phyloP scores from a whole-genome alignment of 2,113 vertebrate genomes.

The Procavia capensis region DNA sequence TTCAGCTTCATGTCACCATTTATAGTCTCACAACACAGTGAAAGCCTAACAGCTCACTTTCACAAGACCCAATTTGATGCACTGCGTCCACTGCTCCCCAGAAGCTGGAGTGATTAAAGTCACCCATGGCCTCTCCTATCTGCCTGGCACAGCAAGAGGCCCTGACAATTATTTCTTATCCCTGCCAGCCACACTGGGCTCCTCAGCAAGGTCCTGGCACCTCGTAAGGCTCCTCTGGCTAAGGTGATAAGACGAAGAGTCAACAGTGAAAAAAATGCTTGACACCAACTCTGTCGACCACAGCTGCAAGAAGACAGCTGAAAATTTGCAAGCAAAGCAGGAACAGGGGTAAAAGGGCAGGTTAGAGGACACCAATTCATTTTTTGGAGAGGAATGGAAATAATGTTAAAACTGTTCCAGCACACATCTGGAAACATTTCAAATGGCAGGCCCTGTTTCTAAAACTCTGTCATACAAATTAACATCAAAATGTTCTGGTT shows the following conservation, averaged over 20 bases:
- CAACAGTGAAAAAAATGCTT: neutral
- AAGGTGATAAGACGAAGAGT: constrained; percentile 46
- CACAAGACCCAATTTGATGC: neutral
- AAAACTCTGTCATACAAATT: neutral
- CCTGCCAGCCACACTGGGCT: neutral
- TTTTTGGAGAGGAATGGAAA: neutral
- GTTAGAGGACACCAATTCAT: neutral
- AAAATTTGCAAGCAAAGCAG: neutral
- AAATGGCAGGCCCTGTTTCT: neutral
- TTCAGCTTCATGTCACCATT: neutral
- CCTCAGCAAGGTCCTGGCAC: neutral
- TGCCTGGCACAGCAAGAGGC: neutral
- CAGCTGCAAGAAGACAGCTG: neutral
- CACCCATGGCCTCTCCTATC: neutral
- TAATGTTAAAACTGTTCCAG: fast-evolving
- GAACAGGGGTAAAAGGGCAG: neutral
- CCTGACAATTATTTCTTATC: neutral
- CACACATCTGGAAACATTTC: neutral
- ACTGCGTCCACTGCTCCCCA: fast-evolving
- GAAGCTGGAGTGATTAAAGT: neutral
- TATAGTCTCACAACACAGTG: neutral
- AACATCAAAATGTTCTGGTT: neutral
- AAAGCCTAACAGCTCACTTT: neutral
- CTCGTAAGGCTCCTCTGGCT: neutral
- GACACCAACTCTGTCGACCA: neutral